phyloP scores from a whole-genome alignment of 2,888 invertebrate species.

The Selenia dentaria region DNA sequence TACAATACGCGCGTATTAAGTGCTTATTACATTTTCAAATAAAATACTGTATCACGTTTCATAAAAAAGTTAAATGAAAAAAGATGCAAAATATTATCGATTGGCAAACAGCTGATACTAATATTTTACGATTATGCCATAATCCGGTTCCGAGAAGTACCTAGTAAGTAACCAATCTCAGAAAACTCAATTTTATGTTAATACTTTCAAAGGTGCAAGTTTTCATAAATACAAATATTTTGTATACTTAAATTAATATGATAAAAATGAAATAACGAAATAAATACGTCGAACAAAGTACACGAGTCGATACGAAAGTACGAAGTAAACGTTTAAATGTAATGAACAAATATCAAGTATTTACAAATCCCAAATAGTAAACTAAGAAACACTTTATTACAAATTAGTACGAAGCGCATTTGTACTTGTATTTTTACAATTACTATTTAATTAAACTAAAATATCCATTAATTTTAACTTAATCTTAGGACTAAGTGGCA shows the following conservation, averaged over 20 bases:
- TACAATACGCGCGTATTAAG: background rate
- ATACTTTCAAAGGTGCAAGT: background rate
- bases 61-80: too few relatives aligned
- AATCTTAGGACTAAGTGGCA: conserved; percentile 60
- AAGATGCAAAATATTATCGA: too few relatives aligned
- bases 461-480: conserved; percentile 35
- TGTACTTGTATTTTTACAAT: conserved; percentile 50
- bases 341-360: conserved; percentile 11
- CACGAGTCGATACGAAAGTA: background rate
- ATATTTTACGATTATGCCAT: too few relatives aligned
- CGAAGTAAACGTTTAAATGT: too few relatives aligned
- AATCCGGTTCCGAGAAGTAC: too few relatives aligned
- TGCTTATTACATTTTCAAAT: too few relatives aligned
- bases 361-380: conserved; percentile 41
- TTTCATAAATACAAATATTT: background rate
- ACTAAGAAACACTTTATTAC: conserved; percentile 32
- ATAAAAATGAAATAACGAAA: too few relatives aligned
- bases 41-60: too few relatives aligned
- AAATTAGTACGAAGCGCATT: conserved; percentile 44
- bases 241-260: background rate
- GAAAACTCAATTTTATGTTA: background rate
- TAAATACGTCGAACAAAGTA: conserved; percentile 1
- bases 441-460: conserved; percentile 30
- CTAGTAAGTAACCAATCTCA: too few relatives aligned
- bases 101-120: background rate